Evolutionary conservation across 2,888 invertebrate genomes (phyloP).

Genomic region (Cistogaster globosa): DNA sequence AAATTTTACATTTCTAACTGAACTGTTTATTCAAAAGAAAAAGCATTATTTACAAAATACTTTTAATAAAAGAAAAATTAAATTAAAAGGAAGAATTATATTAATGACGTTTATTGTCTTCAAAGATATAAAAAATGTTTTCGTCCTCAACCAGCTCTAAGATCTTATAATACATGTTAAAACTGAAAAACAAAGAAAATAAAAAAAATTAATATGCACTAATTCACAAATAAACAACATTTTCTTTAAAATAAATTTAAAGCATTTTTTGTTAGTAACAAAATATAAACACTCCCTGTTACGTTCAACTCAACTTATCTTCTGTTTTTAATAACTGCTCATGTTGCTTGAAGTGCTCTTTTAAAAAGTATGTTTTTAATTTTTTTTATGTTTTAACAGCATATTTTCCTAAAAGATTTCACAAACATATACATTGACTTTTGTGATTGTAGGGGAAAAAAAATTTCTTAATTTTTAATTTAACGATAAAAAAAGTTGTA

Average conservation of each 20-base stretch:
- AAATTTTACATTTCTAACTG: no score
- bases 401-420: not conserved
- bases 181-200: no score
- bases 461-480: no score
- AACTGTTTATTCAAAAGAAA: no score
- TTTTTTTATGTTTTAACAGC: not conserved
- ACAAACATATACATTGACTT: not conserved
- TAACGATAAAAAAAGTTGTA: not conserved
- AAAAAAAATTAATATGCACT: not conserved
- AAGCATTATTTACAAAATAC: not conserved
- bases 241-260: not conserved
- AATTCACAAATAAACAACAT: not conserved
- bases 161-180: no score
- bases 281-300: not conserved
- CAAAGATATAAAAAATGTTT: not conserved
- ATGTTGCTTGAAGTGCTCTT: conserved; percentile 27
- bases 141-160: not conserved
- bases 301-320: not conserved
- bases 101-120: not conserved
- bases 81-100: not conserved
- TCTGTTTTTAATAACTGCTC: conserved; percentile 13
- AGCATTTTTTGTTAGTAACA: not conserved
- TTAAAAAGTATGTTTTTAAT: conserved; percentile 11
- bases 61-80: not conserved
- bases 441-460: no score